Percentiles rank a stretch among this genome's conserved stretches.
Evolutionary conservation across 2,113 vertebrate species (phyloP).

Genomic region (Paralichthys olivaceus): DNA sequence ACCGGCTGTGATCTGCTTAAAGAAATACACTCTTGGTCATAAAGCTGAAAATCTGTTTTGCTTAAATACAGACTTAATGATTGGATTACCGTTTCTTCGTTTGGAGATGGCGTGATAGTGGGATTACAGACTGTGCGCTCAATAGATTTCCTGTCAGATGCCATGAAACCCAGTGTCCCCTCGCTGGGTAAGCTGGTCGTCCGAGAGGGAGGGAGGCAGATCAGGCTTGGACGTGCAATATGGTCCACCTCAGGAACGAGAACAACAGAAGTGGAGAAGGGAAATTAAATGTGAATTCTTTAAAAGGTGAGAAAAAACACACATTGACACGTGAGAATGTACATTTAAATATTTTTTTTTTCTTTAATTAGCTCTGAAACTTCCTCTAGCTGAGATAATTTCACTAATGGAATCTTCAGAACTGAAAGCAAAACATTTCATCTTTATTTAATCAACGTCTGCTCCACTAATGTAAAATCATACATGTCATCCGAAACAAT

Average conservation of each 20-base stretch:
- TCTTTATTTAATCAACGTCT: constrained; percentile 12
- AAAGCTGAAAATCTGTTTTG: constrained; percentile 58
- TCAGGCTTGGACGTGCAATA: constrained; percentile 40
- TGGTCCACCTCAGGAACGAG: constrained; percentile 25
- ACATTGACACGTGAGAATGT: not conserved
- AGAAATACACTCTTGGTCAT: constrained; percentile 21
- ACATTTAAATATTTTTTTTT: not conserved
- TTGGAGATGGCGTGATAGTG: constrained; percentile 62
- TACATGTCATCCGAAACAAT: constrained; percentile 46
- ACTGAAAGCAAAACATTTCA: not conserved
- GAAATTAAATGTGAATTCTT: not conserved
- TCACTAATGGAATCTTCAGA: not conserved
- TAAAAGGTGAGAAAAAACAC: not conserved
- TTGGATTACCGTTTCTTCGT: constrained; percentile 71
- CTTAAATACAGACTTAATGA: constrained; percentile 74
- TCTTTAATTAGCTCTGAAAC: not conserved
- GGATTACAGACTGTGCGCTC: constrained; percentile 72
- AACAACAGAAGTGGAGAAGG: not conserved
- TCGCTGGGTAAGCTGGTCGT: constrained; percentile 36
- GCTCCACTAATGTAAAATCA: constrained; percentile 23
- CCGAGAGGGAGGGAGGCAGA: constrained; percentile 39
- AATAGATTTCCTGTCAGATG: constrained; percentile 78
- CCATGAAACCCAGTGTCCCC: constrained; percentile 58
- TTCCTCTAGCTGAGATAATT: not conserved
- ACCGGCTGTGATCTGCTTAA: constrained; percentile 48